A percentile compares a stretch with the other conserved stretches of the same genome.
Conservation (phyloP, 1,140 invertebrate genomes). For the Ridgeia piscesae region DNA sequence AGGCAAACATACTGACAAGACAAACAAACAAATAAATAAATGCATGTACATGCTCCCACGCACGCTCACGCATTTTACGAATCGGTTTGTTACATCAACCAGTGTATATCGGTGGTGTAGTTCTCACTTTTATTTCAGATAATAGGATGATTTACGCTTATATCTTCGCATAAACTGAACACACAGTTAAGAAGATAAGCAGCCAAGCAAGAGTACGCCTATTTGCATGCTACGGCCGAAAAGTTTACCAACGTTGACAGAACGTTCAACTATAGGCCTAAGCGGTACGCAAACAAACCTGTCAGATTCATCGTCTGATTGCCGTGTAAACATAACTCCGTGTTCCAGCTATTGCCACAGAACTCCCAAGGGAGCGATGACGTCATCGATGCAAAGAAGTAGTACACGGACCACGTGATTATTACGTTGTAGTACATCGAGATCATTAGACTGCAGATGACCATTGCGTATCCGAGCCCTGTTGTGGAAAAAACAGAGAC, state of each 20-base stretch:
- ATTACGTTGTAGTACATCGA: constrained; percentile 59
- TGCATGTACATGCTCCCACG: too few species aligned
- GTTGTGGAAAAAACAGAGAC: neutral
- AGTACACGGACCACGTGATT: constrained; percentile 57
- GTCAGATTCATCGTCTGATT: neutral
- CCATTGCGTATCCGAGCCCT: constrained; percentile 29
- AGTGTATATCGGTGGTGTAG: too few species aligned
- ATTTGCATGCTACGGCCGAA: neutral
- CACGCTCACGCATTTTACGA: too few species aligned
- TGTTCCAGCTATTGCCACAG: constrained; percentile 59
- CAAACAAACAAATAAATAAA: too few species aligned
- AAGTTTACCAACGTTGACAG: neutral
- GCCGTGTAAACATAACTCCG: constrained; percentile 45
- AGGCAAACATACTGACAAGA: too few species aligned
- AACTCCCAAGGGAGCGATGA: constrained; percentile 49
- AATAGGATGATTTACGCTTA: too few species aligned
- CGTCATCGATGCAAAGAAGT: constrained; percentile 53
- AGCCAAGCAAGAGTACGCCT: neutral
- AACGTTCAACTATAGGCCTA: neutral
- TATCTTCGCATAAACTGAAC: neutral
- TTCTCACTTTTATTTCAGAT: too few species aligned
- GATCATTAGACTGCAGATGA: constrained; percentile 24
- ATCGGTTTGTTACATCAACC: too few species aligned
- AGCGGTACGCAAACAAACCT: neutral
- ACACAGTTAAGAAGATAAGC: neutral